phyloP scores from a whole-genome alignment of 2,113 vertebrate genomes.

The Corydoras maculifer region DNA sequence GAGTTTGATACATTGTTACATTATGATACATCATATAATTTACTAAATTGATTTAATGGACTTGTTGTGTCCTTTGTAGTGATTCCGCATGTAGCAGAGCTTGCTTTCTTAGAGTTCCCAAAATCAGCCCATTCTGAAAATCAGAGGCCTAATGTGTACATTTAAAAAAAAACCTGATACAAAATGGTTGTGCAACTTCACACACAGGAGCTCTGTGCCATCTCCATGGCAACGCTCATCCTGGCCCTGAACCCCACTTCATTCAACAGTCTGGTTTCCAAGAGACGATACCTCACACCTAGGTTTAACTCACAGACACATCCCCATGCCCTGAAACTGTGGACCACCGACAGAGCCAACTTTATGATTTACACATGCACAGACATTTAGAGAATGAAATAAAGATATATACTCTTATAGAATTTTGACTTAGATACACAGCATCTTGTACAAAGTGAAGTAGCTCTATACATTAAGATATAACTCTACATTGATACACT shows the following conservation, averaged over 20 bases:
- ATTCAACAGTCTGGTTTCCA: constrained; percentile 16
- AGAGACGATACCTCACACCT: constrained; percentile 1
- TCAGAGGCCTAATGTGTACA: constrained; percentile 3
- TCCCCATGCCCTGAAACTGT: not conserved
- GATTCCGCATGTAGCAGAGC: too few species aligned
- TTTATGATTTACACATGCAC: not conserved
- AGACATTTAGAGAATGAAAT: not conserved
- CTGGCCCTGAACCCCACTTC: constrained; percentile 46
- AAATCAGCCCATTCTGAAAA: not conserved
- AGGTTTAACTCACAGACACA: constrained; percentile 1
- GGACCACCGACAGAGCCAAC: not conserved
- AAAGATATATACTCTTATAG: too few species aligned
- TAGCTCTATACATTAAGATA: too few species aligned
- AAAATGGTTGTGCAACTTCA: constrained; percentile 30
- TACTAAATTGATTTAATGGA: too few species aligned
- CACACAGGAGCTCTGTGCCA: constrained; percentile 55
- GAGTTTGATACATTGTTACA: too few species aligned
- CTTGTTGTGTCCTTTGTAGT: too few species aligned
- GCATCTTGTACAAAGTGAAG: too few species aligned
- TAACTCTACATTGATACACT: too few species aligned
- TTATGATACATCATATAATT: too few species aligned
- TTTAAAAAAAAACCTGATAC: not conserved
- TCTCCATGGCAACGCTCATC: constrained; percentile 54
- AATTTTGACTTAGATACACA: too few species aligned
- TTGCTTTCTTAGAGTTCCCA: too few species aligned